Evolutionary conservation across 2,113 vertebrate species (phyloP), one percentile per base, ranked within the genome.

Genomic region (Genyomyrus donnyi): DNA sequence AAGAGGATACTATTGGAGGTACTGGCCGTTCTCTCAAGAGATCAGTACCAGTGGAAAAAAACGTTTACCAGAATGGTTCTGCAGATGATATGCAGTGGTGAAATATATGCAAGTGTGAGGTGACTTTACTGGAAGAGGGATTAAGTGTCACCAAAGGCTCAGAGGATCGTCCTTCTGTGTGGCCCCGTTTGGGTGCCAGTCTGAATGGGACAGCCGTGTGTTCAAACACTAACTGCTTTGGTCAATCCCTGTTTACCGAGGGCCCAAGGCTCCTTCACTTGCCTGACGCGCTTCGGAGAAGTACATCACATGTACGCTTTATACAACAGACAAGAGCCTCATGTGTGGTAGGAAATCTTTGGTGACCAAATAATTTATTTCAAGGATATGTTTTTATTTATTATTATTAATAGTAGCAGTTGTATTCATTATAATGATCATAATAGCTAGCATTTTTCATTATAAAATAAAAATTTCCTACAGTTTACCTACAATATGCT

Each of bases 301-400:
- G 50, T 39, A 87, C 21, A 49, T 11, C n/a, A 3, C 42, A 48
- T 2, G 53, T 89, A 56, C 42, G 50, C 88, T 84, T 89, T 56
- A 89, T 53, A 11, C 74, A 70, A 48, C 70, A 89, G 49, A 56
- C 46, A 35, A 17, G 74, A 50, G 50, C 70, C 49, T 52, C 50
- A 9, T 84, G 42, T 66, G 74, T 56, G 50, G 27, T 42, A 39
- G 49, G 50, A 45, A 84, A 58, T 85, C 49, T 84, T 13, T 39
- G 21, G 35, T 56, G 74, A 89, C 74, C 74, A 53, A 83, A 89
- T 84, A 85, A 84, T 45, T 56, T 83, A 83, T 56, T 31, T 27
- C 42, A 56, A 56, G 11, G 5, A 56, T 42, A 45, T 84, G 46
- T 84, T 62, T 31, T 58, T 88, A 62, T 27, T 39, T 77, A 89